Percentiles rank a stretch among this genome's conserved stretches.
phyloP scores from a whole-genome alignment of 2,797 vertebrate species.

The Typhlichthys eigenmanni region DNA sequence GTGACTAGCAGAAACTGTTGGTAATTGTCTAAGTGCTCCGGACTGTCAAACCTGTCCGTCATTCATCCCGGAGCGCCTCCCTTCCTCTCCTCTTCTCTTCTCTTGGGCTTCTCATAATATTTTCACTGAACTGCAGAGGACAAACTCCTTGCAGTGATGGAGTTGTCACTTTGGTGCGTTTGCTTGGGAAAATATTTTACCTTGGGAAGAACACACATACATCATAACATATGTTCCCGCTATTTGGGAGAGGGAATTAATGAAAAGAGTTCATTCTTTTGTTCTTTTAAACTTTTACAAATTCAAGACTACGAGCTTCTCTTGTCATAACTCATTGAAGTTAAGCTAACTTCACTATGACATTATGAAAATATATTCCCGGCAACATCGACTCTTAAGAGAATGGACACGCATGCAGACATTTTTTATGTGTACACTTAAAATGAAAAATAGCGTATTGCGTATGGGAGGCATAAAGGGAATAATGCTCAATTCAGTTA shows the following conservation, averaged over 20 bases:
- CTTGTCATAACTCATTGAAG: constrained; percentile 76
- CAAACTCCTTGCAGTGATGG: constrained; percentile 83
- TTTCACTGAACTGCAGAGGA: constrained; percentile 81
- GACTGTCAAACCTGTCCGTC: constrained; percentile 84
- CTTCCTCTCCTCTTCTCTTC: constrained; percentile 38
- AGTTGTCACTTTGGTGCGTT: constrained; percentile 81
- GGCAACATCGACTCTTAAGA: constrained; percentile 59
- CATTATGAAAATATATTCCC: constrained; percentile 71
- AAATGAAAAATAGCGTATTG: constrained; percentile 57
- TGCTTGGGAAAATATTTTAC: constrained; percentile 83
- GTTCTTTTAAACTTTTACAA: constrained; percentile 78
- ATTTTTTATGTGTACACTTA: constrained; percentile 64
- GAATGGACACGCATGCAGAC: constrained; percentile 61
- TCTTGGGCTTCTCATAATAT: constrained; percentile 81
- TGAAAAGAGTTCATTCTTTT: constrained; percentile 72
- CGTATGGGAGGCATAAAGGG: constrained; percentile 43
- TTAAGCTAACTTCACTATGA: constrained; percentile 72
- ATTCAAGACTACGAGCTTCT: constrained; percentile 74
- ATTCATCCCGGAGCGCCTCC: constrained; percentile 57
- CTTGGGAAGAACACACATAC: constrained; percentile 75
- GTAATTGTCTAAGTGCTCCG: constrained; percentile 85
- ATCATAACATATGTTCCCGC: constrained; percentile 73
- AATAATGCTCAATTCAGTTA: constrained; percentile 35
- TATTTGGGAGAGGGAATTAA: constrained; percentile 61
- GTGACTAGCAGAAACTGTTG: constrained; percentile 83